Base-by-base conservation (phyloP, 2,888 invertebrate species). In the Nephrocerus scutellatus region DNA sequence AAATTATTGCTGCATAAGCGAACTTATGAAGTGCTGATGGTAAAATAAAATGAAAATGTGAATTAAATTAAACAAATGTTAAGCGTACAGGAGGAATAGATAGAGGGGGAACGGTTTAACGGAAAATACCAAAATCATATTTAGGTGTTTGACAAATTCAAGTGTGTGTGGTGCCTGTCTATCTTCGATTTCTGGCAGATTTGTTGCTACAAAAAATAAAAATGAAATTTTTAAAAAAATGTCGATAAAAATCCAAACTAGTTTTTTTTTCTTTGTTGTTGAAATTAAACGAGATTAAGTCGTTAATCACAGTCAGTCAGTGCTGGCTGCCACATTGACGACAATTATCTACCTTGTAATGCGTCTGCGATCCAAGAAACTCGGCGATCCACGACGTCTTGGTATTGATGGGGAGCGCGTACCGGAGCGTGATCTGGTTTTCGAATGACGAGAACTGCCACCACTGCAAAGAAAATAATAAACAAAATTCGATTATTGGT, bases 271-370 rank as follows among this genome's bases (percentile, higher is more conserved):
- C n/a, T n/a, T n/a, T n/a, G n/a, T n/a, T n/a, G n/a, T n/a, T n/a
- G n/a, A n/a, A n/a, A n/a, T n/a, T n/a, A n/a, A n/a, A n/a, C n/a
- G n/a, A n/a, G n/a, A n/a, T n/a, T n/a, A n/a, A n/a, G n/a, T n/a
- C n/a, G n/a, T n/a, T n/a, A n/a, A n/a, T n/a, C n/a, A n/a, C n/a
- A n/a, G n/a, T n/a, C n/a, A n/a, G n/a, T n/a, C n/a, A n/a, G n/a
- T n/a, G n/a, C n/a, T n/a, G n/a, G n/a, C n/a, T n/a, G n/a, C n/a
- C n/a, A n/a, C n/a, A n/a, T n/a, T n/a, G n/a, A n/a, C n/a, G n/a
- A n/a, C n/a, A n/a, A n/a, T n/a, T n/a, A n/a, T n/a, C 70, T 80
- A 95, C 93, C 93, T 95, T 54, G 95, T 95, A 59, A 95, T 95
- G 53, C 95, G 79, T 42, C 95, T 77, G 55, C 91, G 76, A 70